Conservation (phyloP, 2,797 vertebrate genomes). For the Fistularia tabacaria region DNA sequence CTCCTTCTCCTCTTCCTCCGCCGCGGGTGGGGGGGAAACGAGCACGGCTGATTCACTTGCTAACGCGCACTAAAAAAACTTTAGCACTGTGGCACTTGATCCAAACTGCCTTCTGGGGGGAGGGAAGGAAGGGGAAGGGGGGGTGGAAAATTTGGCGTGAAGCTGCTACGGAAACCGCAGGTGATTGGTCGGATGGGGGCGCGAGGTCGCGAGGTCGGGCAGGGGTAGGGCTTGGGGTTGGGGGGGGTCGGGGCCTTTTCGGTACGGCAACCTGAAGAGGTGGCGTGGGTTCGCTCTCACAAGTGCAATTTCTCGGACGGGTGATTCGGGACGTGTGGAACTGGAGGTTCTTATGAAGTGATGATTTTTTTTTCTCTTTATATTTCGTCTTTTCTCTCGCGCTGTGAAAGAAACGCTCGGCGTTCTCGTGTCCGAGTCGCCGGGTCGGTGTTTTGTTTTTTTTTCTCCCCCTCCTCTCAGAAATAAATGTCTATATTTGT, state of each 20-base stretch:
- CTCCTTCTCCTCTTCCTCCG: no score
- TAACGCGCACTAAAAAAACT: slow-evolving; percentile 38
- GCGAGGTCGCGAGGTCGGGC: slow-evolving; percentile 11
- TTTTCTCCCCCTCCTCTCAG: slow-evolving; percentile 27
- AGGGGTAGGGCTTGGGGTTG: no score
- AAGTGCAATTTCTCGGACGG: slow-evolving; percentile 44
- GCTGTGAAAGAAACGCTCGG: slow-evolving; percentile 19
- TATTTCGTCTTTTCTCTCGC: slow-evolving; percentile 4
- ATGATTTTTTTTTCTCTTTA: slow-evolving; percentile 5
- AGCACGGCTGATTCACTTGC: slow-evolving; percentile 23
- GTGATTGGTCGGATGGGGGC: slow-evolving; percentile 31
- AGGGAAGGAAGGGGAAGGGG: slow-evolving; percentile 14
- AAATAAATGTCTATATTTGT: slow-evolving; percentile 68
- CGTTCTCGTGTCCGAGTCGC: slow-evolving; percentile 39
- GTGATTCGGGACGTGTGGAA: slow-evolving; percentile 43
- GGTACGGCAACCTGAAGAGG: slow-evolving; percentile 16
- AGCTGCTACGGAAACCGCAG: slow-evolving; percentile 47
- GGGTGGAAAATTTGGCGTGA: slow-evolving; percentile 20
- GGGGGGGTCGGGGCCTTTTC: slow-evolving; percentile 3
- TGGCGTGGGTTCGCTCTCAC: slow-evolving; percentile 15
- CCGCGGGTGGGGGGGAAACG: no score
- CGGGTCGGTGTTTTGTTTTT: no score
- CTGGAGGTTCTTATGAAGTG: background rate
- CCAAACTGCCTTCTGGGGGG: no score
- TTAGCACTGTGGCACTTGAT: slow-evolving; percentile 13